Base-by-base conservation (phyloP, 2,113 vertebrate species). In the Colistium nudipinnis region DNA sequence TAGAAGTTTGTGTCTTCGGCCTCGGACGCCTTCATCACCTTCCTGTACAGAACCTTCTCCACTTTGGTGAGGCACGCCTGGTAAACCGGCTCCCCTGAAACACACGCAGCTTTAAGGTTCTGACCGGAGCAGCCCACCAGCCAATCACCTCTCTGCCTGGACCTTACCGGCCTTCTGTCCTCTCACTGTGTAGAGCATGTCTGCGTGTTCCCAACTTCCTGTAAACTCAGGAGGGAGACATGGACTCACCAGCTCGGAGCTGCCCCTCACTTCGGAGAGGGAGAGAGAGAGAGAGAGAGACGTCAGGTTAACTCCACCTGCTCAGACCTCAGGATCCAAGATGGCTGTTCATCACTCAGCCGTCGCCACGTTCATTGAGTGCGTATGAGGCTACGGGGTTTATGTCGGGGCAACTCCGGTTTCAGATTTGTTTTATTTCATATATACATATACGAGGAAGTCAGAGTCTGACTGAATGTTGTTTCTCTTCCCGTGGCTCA, bases 121-220 rank as follows among this genome's bases (percentile, higher is more conserved):
- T 30, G 41, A 20, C 25, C 9, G n/a, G n/a, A 0, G 27, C 17
- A n/a, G 1, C 12, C 7, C 66, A 17, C 4, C 69, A 27, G 30
- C 54, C 35, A 72, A 63, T 65, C 25, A 56, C 0, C 20, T 1
- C 2, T 0, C 16, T 6, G 31, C 1, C 0, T 3, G 48, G 33
- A 7, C 7, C 13, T 33, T 92, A 98, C 97, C 96, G 94, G 94
- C 84, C 82, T 94, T 94, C 89, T 95, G 94, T 36, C 96, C 97
- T 65, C 88, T 94, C 57, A 98, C 82, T 44, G 86, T 92, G 90
- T 98, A 98, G 0, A 85, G 47, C 28, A 96, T 76, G 30, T 98
- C 95, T 3, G 92, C 93, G 0, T 97, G 95, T 0, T 95, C 90
- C 96, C 96, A 98, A 4, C 93, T 90, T 2, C 92, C 94, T 39